A percentile compares a stretch with the other conserved stretches of the same genome.
These are phyloP conservation scores for Cirrhinus mrigala DNA, from an alignment of 2,797 vertebrate genomes.

Conservation along the genomic window DNA sequence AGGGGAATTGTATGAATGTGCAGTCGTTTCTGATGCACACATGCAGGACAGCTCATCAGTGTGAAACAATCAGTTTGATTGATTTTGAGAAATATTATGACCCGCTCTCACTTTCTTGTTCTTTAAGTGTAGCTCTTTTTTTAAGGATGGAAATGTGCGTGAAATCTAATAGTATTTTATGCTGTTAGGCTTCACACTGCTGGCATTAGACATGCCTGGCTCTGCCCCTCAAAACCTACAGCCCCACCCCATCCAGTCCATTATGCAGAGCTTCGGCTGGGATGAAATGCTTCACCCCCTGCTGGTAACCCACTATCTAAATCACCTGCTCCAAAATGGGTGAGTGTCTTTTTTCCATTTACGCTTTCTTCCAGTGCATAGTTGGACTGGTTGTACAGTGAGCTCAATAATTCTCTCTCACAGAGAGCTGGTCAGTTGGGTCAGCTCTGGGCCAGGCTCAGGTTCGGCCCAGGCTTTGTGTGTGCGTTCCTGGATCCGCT, in stretches of 20 bases:
- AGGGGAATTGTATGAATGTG: neutral
- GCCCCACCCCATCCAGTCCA: constrained; percentile 86
- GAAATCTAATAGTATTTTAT: constrained; percentile 14
- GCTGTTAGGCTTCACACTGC: constrained; percentile 88
- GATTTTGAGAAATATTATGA: neutral
- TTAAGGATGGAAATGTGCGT: constrained; percentile 11
- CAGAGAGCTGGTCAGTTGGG: constrained; percentile 84
- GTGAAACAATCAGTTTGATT: neutral
- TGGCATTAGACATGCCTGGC: constrained; percentile 89
- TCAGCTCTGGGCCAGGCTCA: constrained; percentile 71
- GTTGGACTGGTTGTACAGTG: neutral
- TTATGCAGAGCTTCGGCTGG: constrained; percentile 94
- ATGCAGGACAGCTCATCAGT: neutral
- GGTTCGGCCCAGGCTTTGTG: constrained; percentile 86
- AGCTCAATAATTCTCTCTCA: neutral
- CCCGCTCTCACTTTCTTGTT: neutral
- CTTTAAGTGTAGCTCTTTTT: neutral
- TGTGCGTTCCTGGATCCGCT: constrained; percentile 92
- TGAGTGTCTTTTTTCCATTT: constrained; percentile 48
- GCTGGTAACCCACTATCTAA: constrained; percentile 91
- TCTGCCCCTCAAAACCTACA: constrained; percentile 91
- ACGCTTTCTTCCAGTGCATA: neutral
- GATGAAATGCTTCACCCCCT: constrained; percentile 93
- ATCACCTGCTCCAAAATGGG: constrained; percentile 93
- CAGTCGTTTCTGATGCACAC: constrained; percentile 27